A percentile compares a stretch with the other conserved stretches of the same genome.
phyloP scores from a whole-genome alignment of 2,113 vertebrate species.

The Platichthys flesus region DNA sequence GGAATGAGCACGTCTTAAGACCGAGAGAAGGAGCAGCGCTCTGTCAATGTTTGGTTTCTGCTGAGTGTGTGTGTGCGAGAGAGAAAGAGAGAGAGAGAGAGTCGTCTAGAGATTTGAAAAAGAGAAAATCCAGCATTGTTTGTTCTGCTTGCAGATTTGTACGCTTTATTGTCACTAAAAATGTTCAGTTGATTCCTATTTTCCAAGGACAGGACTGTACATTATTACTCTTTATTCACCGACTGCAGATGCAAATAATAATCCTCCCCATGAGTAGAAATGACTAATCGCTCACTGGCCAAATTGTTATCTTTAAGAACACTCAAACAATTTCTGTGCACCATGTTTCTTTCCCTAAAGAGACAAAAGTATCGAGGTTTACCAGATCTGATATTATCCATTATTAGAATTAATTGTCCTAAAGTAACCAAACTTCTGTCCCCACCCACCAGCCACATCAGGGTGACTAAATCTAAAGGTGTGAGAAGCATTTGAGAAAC shows the following conservation, averaged over 20 bases:
- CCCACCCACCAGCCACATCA: background rate
- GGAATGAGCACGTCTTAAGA: conserved; percentile 70
- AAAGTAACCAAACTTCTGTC: background rate
- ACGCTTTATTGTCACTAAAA: background rate
- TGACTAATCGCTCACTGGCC: too few relatives aligned
- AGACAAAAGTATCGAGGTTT: background rate
- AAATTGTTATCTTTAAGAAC: too few relatives aligned
- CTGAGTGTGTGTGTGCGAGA: background rate
- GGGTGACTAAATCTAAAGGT: background rate
- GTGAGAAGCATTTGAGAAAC: background rate
- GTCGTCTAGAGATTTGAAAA: conserved; percentile 5
- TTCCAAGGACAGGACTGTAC: background rate
- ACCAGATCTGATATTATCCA: background rate
- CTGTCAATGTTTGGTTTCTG: conserved; percentile 77
- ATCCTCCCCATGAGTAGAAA: too few relatives aligned
- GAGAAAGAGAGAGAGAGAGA: background rate
- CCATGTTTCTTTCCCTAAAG: background rate
- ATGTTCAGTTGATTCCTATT: background rate
- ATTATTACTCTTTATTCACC: conserved; percentile 3
- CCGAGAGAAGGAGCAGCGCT: conserved; percentile 60
- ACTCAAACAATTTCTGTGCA: too few relatives aligned
- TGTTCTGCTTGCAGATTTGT: background rate
- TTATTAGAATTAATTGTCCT: background rate
- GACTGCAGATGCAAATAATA: background rate
- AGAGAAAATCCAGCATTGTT: background rate